These are phyloP conservation scores for Lophotis ruficrista DNA, from an alignment of 2,113 vertebrate species.

Conservation along the genomic window DNA sequence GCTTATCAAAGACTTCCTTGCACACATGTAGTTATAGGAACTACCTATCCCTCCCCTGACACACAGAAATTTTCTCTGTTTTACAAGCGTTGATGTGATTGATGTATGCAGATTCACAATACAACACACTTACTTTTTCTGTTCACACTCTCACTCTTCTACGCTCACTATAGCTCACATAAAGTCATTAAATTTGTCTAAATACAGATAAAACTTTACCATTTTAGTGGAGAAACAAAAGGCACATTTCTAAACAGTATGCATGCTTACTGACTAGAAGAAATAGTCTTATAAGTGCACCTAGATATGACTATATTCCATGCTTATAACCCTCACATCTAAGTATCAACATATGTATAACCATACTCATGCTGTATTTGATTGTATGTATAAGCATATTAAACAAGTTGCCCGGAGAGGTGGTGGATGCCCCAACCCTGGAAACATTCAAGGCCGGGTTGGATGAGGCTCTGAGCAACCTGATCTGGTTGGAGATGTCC, in stretches of 20 bases:
- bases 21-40: neutral
- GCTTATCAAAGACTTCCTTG: neutral
- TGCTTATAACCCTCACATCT: neutral
- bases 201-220: neutral
- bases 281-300: neutral
- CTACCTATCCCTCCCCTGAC: rapidly evolving
- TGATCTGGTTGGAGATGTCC: no score
- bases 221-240: neutral
- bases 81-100: neutral
- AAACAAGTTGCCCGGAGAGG: no score
- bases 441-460: no score
- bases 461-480: no score
- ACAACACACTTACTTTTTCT: neutral
- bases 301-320: neutral
- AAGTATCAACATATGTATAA: neutral
- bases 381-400: neutral
- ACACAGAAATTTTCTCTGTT: neutral
- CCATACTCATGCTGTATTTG: neutral
- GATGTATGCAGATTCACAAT: neutral
- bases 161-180: rapidly evolving
- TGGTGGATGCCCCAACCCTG: no score
- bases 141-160: neutral
- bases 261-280: neutral
- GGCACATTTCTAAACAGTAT: neutral
- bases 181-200: neutral